A percentile compares a stretch with the other conserved stretches of the same genome.
These are phyloP conservation scores for Orbicella faveolata DNA, from an alignment of 64 coral and sea anemone genomes.

Conservation along the genomic window DNA sequence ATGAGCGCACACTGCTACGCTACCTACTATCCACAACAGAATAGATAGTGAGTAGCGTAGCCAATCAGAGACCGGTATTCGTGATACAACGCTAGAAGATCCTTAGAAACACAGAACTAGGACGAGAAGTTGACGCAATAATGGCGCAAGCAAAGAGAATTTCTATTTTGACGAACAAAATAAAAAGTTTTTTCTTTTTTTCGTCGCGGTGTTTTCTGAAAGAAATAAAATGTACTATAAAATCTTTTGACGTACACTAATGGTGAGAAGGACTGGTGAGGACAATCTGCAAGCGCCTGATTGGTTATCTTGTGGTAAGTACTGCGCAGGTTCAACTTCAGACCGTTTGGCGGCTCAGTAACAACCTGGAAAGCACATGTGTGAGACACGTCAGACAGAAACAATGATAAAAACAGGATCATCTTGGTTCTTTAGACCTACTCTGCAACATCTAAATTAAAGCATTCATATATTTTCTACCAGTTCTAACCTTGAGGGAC, in stretches of 20 bases:
- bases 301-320: conserved; percentile 99
- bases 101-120: too few relatives aligned
- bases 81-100: too few relatives aligned
- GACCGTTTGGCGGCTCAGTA: conserved; percentile 95
- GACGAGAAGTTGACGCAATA: too few relatives aligned
- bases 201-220: too few relatives aligned
- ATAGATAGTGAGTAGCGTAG: too few relatives aligned
- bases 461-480: too few relatives aligned
- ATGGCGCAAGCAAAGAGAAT: too few relatives aligned
- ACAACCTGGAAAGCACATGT: conserved; percentile 67
- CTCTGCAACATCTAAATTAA: neutral
- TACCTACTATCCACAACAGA: too few relatives aligned
- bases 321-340: conserved; percentile 96
- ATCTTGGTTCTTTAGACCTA: neutral
- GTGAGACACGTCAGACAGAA: neutral
- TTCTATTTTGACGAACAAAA: too few relatives aligned
- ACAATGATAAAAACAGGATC: neutral
- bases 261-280: conserved; percentile 83
- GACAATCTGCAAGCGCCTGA: conserved; percentile 85
- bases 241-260: conserved; percentile 63
- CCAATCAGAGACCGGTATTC: too few relatives aligned
- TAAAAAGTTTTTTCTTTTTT: too few relatives aligned
- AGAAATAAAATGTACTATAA: neutral
- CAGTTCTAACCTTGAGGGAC: conserved; percentile 76
- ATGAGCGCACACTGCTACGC: too few relatives aligned